phyloP scores from a whole-genome alignment of 1,140 invertebrate species.

The Calosoma granatense region DNA sequence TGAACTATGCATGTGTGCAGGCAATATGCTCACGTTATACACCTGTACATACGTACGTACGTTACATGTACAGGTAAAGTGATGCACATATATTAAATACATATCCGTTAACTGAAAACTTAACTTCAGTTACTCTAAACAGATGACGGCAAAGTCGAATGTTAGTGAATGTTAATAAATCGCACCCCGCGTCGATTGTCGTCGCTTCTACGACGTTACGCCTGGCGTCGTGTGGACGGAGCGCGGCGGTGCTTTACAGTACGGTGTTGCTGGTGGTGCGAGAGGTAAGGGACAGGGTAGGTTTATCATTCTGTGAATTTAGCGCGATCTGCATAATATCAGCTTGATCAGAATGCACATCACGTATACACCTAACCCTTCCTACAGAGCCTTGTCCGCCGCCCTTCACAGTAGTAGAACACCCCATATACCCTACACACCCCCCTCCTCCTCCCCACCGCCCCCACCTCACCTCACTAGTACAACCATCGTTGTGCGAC shows the following conservation, averaged over 20 bases:
- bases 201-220: too few relatives aligned
- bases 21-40: too few relatives aligned
- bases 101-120: neutral
- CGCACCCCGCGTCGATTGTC: too few relatives aligned
- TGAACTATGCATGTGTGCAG: neutral
- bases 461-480: conserved; percentile 11
- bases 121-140: neutral
- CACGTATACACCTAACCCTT: conserved; percentile 29
- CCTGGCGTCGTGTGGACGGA: too few relatives aligned
- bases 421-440: conserved; percentile 15
- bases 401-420: conserved; percentile 25
- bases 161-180: too few relatives aligned
- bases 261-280: neutral
- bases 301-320: conserved; percentile 7
- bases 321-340: conserved; percentile 37
- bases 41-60: conserved; percentile 1
- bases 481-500: conserved; percentile 11
- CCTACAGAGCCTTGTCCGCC: conserved; percentile 9
- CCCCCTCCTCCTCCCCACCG: neutral
- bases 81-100: conserved; percentile 3
- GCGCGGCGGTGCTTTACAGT: neutral
- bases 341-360: conserved; percentile 38
- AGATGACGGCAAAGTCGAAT: neutral
- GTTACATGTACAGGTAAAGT: neutral
- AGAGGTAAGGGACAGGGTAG: neutral